Evolutionary conservation across 2,797 vertebrate genomes (phyloP).

Genomic region (Ambastaia sidthimunki): DNA sequence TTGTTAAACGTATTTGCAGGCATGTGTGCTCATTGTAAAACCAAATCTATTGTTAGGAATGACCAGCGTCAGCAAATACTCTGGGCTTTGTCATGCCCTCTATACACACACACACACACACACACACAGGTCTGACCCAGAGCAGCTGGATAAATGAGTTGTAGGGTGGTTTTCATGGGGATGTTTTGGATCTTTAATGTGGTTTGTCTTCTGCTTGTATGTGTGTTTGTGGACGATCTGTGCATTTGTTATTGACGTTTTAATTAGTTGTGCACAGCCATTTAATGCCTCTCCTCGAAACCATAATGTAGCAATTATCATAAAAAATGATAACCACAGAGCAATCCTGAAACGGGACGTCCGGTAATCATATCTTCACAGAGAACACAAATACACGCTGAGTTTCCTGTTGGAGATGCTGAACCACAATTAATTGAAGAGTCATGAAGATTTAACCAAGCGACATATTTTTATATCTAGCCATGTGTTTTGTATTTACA

Average conservation of each 20-base stretch:
- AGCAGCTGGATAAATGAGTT: slow-evolving; percentile 52
- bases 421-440: slow-evolving; percentile 28
- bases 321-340: not conserved
- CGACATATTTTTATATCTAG: slow-evolving; percentile 58
- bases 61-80: slow-evolving; percentile 57
- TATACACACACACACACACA: not conserved
- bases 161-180: slow-evolving; percentile 37
- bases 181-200: slow-evolving; percentile 23
- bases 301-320: not conserved
- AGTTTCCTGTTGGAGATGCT: slow-evolving; percentile 37
- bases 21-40: slow-evolving; percentile 42
- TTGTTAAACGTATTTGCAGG: not conserved
- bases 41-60: slow-evolving; percentile 51
- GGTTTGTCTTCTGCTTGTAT: slow-evolving; percentile 1
- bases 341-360: not conserved
- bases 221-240: not conserved
- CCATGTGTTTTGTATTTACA: slow-evolving; percentile 55
- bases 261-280: not conserved
- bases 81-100: slow-evolving; percentile 27
- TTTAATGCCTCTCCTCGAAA: not conserved
- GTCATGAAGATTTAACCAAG: slow-evolving; percentile 22
- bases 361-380: slow-evolving; percentile 1
- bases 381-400: slow-evolving; percentile 12
- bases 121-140: slow-evolving; percentile 34
- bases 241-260: slow-evolving; percentile 11